These are phyloP conservation scores for Sarcophaga bullata DNA, from an alignment of 1,140 invertebrate species.

Conservation along the genomic window DNA sequence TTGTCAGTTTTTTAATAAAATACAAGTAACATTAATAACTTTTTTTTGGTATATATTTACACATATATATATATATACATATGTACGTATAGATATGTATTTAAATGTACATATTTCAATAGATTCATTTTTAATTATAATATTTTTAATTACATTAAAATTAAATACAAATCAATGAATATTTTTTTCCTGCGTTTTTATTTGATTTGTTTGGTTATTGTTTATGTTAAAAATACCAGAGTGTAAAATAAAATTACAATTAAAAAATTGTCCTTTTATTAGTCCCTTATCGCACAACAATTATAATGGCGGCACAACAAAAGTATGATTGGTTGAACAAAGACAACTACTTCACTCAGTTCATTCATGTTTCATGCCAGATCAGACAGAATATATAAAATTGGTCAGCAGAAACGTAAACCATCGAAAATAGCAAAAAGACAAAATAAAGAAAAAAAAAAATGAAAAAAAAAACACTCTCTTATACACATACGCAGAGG, in stretches of 20 bases:
- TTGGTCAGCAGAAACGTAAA: constrained; percentile 21
- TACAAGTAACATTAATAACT: too few relatives aligned
- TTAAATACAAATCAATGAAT: not conserved
- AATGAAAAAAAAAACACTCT: not conserved
- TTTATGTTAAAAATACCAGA: constrained; percentile 25
- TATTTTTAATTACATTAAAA: not conserved
- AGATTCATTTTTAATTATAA: not conserved
- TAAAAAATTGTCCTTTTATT: constrained; percentile 38
- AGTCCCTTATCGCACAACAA: constrained; percentile 33
- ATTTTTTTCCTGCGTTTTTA: not conserved
- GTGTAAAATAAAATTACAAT: constrained; percentile 41
- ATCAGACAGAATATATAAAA: not conserved
- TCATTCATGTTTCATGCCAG: not conserved
- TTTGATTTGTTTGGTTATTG: not conserved
- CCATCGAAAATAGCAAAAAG: not conserved
- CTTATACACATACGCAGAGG: too few relatives aligned
- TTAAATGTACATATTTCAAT: not conserved
- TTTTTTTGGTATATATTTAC: too few relatives aligned
- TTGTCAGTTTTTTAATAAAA: too few relatives aligned
- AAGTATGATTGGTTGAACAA: constrained; percentile 26
- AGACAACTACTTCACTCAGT: not conserved
- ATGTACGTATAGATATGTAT: not conserved
- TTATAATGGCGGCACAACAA: constrained; percentile 5
- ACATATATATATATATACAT: not conserved
- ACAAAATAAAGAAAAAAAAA: not conserved